These are phyloP conservation scores for Heliothis virescens DNA, from an alignment of 1,140 invertebrate genomes.

Conservation along the genomic window DNA sequence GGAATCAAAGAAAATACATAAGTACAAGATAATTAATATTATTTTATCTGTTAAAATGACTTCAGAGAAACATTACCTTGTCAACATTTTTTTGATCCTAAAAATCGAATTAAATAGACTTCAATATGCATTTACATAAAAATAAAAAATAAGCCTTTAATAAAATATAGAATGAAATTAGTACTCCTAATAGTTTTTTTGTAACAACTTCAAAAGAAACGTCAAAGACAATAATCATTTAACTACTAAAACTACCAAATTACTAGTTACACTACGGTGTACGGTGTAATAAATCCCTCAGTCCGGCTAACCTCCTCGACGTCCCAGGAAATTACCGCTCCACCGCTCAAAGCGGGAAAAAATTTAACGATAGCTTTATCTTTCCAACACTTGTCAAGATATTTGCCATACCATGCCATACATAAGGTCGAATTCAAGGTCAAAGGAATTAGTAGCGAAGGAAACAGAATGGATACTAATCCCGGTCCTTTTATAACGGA, in stretches of 20 bases:
- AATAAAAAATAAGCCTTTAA: no score
- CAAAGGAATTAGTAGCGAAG: not conserved
- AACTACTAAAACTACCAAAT: no score
- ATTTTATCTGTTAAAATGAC: not conserved
- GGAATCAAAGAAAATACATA: not conserved
- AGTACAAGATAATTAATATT: not conserved
- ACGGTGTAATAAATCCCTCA: not conserved
- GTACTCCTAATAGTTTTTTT: no score
- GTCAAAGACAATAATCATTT: no score
- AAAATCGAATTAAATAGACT: no score
- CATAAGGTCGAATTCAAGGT: not conserved
- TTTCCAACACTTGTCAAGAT: not conserved
- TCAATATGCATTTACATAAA: no score
- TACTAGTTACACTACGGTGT: not conserved
- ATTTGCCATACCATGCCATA: conserved; percentile 6
- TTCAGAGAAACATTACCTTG: no score
- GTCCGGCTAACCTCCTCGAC: conserved; percentile 21
- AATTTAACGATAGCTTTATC: conserved; percentile 59
- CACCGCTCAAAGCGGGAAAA: conserved; percentile 52
- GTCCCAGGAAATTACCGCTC: conserved; percentile 59
- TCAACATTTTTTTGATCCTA: no score
- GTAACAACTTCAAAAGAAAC: no score
- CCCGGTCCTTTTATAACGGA: not conserved
- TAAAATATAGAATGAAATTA: no score
- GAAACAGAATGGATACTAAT: not conserved